Base-by-base conservation (phyloP, 2,888 invertebrate genomes). In the Microctonus hyperodae region DNA sequence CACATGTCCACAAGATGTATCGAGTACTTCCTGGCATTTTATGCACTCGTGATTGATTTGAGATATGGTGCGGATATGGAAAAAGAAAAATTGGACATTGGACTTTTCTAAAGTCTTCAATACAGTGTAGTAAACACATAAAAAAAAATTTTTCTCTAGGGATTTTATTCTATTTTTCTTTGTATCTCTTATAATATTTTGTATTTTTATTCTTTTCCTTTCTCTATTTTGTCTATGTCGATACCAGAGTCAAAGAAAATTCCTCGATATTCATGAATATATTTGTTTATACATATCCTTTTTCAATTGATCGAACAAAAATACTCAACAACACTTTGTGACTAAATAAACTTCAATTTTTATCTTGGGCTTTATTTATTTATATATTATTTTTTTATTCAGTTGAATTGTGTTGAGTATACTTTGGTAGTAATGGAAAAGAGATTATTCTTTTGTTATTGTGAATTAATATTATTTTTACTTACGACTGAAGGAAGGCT, bases 401-500 rank as follows among this genome's bases (percentile, higher is more conserved):
- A n/a, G n/a, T n/a, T n/a, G n/a, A n/a, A n/a, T n/a, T n/a, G n/a
- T n/a, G n/a, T n/a, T n/a, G n/a, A n/a, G n/a, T n/a, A n/a, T n/a
- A n/a, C n/a, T n/a, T n/a, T n/a, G n/a, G n/a, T n/a, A n/a, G n/a
- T n/a, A n/a, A n/a, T n/a, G n/a, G n/a, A n/a, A n/a, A n/a, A n/a
- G n/a, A n/a, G n/a, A n/a, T n/a, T 5, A 28, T 28, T 28, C 7
- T 28, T 28, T 28, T 44, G 13, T 44, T 44, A 6, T 44, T 16
- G 3, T 56, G n/a, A 23, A 11, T 25, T 51, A 48, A 33, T 40
- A 53, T 62, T 73, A 20, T 56, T 22, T n/a, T 31, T n/a, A 86
- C 89, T 88, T 84, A 91, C 91, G 89, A 87, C 65, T 87, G 85
- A 40, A 91, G 83, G 58, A 91, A 85, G 59, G 85, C 87, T 75